Evolutionary conservation across 2,797 vertebrate species (phyloP).

Genomic region (Cuculus canorus): DNA sequence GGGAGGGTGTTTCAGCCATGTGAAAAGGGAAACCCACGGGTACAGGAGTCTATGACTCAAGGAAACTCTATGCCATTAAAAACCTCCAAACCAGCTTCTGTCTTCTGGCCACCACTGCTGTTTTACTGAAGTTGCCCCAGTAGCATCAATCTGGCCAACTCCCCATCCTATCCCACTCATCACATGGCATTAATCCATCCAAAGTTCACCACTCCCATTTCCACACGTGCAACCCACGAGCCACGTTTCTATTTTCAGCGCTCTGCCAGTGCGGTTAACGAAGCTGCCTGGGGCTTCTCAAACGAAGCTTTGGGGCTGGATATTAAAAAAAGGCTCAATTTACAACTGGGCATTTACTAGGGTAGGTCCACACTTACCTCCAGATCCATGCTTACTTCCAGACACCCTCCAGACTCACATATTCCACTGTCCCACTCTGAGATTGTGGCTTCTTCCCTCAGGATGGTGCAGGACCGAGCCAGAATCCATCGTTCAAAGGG

Average conservation of each 20-base stretch:
- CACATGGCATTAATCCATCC: background rate
- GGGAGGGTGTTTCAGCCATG: background rate
- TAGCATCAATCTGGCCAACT: background rate
- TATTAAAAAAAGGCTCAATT: background rate
- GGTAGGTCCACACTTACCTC: fast-evolving
- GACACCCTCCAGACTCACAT: background rate
- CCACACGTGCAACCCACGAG: background rate
- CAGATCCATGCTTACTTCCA: background rate
- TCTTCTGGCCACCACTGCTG: background rate
- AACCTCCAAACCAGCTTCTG: background rate
- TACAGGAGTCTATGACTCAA: background rate
- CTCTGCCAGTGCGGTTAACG: background rate
- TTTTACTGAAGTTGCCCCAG: background rate
- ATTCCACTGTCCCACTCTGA: background rate
- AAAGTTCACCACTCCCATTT: background rate
- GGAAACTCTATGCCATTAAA: background rate
- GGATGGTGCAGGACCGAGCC: fast-evolving
- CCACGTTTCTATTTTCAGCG: background rate
- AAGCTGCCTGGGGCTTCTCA: background rate
- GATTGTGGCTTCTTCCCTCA: fast-evolving
- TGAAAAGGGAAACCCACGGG: background rate
- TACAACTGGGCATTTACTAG: background rate
- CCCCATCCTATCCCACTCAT: background rate
- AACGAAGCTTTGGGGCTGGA: background rate
- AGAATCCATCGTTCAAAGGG: fast-evolving